These are phyloP conservation scores for Pachyuromys duprasi DNA, from an alignment of 2,797 vertebrate genomes.

Conservation along the genomic window DNA sequence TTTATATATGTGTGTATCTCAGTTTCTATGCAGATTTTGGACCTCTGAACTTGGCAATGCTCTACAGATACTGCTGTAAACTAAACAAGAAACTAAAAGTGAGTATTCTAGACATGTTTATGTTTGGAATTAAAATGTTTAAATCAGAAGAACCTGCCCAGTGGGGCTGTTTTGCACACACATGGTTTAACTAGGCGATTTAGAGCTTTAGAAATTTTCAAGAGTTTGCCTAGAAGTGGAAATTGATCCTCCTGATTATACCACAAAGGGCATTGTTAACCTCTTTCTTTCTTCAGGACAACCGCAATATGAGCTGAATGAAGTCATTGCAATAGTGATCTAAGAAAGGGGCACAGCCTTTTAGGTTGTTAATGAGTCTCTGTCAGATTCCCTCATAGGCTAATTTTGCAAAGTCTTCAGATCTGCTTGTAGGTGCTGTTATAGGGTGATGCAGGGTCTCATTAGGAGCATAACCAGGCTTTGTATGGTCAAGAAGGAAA, in stretches of 20 bases:
- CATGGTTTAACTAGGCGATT: neutral
- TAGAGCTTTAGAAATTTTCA: conserved; percentile 51
- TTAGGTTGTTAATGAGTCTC: conserved; percentile 48
- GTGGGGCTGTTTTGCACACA: neutral
- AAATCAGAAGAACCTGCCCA: conserved; percentile 15
- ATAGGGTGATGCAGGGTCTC: neutral
- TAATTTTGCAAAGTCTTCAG: conserved; percentile 48
- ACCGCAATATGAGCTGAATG: conserved; percentile 62
- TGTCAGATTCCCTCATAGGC: conserved; percentile 53
- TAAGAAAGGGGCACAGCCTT: conserved; percentile 52
- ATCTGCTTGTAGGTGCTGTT: neutral
- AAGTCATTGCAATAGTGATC: conserved; percentile 57
- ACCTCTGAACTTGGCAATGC: conserved; percentile 95
- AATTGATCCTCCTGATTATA: conserved; percentile 23
- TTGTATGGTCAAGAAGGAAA: neutral
- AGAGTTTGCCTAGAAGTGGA: conserved; percentile 48
- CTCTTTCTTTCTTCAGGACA: conserved; percentile 67
- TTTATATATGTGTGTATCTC: conserved; percentile 48
- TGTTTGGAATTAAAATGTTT: conserved; percentile 13
- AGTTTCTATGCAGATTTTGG: conserved; percentile 98
- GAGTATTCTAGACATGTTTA: conserved; percentile 81
- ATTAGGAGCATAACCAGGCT: neutral
- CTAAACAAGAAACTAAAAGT: conserved; percentile 99
- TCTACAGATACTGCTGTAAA: conserved; percentile 98
- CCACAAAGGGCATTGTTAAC: conserved; percentile 47